These are phyloP conservation scores for Bilobella aurantiaca DNA, from an alignment of 1,140 invertebrate genomes.

Conservation along the genomic window DNA sequence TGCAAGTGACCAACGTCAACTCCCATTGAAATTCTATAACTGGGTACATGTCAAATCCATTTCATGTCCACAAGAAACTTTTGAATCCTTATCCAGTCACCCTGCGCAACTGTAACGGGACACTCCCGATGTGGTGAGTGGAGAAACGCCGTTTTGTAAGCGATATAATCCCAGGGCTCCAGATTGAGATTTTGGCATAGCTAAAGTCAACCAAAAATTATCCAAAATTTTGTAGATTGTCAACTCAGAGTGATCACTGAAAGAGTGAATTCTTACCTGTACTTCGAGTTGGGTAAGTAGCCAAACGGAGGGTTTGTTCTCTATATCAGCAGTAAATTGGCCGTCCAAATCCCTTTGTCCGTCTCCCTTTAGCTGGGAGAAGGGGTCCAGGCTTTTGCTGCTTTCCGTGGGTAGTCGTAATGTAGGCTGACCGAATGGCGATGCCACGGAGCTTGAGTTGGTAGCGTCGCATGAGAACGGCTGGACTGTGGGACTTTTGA, in stretches of 20 bases:
- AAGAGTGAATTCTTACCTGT: slow-evolving; percentile 15
- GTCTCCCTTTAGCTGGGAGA: slow-evolving; percentile 22
- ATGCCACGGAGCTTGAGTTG: slow-evolving; percentile 33
- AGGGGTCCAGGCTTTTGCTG: slow-evolving; percentile 15
- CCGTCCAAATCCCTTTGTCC: slow-evolving; percentile 33
- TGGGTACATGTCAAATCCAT: not conserved
- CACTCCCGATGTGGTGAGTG: not conserved
- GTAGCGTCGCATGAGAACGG: slow-evolving; percentile 35
- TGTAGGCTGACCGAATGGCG: slow-evolving; percentile 25
- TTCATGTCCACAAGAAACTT: slow-evolving; percentile 3
- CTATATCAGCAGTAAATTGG: slow-evolving; percentile 33
- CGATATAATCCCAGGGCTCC: not conserved
- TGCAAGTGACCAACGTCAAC: no score
- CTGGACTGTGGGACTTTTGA: slow-evolving; percentile 63
- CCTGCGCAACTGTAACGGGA: not conserved
- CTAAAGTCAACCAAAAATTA: no score
- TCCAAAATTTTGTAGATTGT: no score
- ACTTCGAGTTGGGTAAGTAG: slow-evolving; percentile 24
- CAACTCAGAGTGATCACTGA: no score
- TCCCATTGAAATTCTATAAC: no score
- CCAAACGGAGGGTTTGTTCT: slow-evolving; percentile 11
- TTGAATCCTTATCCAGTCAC: not conserved
- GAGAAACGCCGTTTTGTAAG: not conserved
- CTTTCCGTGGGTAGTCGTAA: slow-evolving; percentile 22
- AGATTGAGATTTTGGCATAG: not conserved